Base-by-base conservation (phyloP, 2,113 vertebrate species). In the Grallaria varia region DNA sequence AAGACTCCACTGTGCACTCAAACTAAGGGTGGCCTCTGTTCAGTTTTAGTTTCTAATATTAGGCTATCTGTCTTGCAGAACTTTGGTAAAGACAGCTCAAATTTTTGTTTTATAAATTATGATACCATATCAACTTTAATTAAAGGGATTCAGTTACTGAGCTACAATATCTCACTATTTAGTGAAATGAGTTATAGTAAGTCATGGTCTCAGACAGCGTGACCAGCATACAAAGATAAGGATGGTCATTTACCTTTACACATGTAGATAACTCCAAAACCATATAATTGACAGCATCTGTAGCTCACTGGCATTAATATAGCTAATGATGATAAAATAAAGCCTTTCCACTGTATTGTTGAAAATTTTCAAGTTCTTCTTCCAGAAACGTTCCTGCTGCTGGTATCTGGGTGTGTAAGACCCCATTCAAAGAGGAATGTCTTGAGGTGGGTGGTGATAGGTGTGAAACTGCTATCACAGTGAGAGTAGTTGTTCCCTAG, bases 41-140 rank as follows among this genome's bases (percentile, higher is more conserved):
- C 64, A 72, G 56, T 76, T 93, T 95, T 90, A 90, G 68, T 95
- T 95, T 92, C 58, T 94, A 87, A 82, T 73, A 39, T 42, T 83
- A 95, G 50, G 45, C 73, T 87, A 69, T 95, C 60, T 86, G 91
- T 94, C 93, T 95, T 85, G 49, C 19, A 92, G 77, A 92, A 73
- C 60, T 92, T 92, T 10, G 13, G 53, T 60, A 81, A 93, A 95
- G 76, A 75, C 72, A 80, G 74, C 20, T 89, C 27, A 91, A 76
- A 68, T 83, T 87, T 89, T 89, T 93, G 18, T 89, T 76, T 14
- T 71, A 44, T 85, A 81, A 91, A 75, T 85, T 90, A 85, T 80
- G 55, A 69, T 83, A 24, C 21, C 40, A 37, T 39, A 83, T 93
- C 74, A 76, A 62, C n/a, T 75, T 82, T 86, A 86, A 86, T 69